Percentiles rank a stretch among this genome's conserved stretches.
These are phyloP conservation scores for Aotus griseimembra DNA, from an alignment of 2,797 vertebrate species.

Conservation along the genomic window DNA sequence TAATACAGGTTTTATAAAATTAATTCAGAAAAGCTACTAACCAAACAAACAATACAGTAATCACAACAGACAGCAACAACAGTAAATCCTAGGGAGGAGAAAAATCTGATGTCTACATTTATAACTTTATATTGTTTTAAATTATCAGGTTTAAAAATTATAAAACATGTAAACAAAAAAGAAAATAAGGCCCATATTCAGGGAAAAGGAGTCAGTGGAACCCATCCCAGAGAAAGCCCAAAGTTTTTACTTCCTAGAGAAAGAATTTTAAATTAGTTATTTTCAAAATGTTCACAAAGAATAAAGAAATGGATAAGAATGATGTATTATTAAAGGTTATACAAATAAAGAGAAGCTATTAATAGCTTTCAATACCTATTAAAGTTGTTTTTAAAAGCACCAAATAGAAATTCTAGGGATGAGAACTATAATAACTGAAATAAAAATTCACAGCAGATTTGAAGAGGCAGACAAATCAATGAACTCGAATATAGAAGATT, in stretches of 20 bases:
- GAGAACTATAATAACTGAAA: neutral
- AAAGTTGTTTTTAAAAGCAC: neutral
- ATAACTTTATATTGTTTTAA: neutral
- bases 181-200: neutral
- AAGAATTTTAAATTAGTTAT: neutral
- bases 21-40: neutral
- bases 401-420: neutral
- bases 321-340: neutral
- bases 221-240: neutral
- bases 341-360: neutral
- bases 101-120: neutral
- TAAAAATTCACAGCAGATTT: neutral
- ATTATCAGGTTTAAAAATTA: neutral
- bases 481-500: neutral
- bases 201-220: neutral
- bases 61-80: neutral
- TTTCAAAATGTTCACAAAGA: neutral
- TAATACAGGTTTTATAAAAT: neutral
- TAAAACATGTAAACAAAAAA: neutral
- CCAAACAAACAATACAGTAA: neutral
- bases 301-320: neutral
- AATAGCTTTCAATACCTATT: neutral
- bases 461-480: neutral
- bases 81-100: neutral
- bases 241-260: neutral